Evolutionary conservation across 2,888 invertebrate species (phyloP).

Genomic region (Bruchidius siliquastri): DNA sequence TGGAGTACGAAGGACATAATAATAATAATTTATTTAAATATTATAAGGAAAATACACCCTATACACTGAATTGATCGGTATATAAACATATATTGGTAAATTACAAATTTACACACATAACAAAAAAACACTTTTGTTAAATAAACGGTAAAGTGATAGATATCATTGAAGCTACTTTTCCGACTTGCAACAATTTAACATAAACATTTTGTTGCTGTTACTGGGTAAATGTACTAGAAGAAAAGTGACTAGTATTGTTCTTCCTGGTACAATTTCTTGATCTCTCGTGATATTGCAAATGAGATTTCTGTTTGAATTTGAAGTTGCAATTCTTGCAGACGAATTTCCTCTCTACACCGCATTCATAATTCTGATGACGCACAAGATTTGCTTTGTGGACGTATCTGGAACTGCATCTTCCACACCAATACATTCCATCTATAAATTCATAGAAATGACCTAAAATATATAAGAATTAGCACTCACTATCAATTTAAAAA

Average conservation of each 20-base stretch:
- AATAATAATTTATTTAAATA: background rate
- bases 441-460: slow-evolving; percentile 9
- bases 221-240: background rate
- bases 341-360: slow-evolving; percentile 27
- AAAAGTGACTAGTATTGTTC: background rate
- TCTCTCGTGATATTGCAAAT: slow-evolving; percentile 19
- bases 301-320: slow-evolving; percentile 27
- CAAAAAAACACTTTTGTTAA: background rate
- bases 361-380: slow-evolving; percentile 27
- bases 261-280: slow-evolving; percentile 16
- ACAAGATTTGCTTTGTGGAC: slow-evolving; percentile 14
- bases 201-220: background rate
- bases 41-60: background rate
- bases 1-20: too few relatives aligned
- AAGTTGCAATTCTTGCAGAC: slow-evolving; percentile 22
- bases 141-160: background rate
- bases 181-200: background rate
- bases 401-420: slow-evolving; percentile 13
- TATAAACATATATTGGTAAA: background rate
- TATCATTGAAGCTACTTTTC: background rate
- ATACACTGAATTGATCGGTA: background rate
- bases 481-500: background rate
- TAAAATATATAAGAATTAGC: slow-evolving; percentile 2
- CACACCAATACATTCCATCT: slow-evolving; percentile 15
- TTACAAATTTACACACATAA: background rate